Evolutionary conservation across 2,113 vertebrate species (phyloP).

Genomic region (Ovis canadensis): DNA sequence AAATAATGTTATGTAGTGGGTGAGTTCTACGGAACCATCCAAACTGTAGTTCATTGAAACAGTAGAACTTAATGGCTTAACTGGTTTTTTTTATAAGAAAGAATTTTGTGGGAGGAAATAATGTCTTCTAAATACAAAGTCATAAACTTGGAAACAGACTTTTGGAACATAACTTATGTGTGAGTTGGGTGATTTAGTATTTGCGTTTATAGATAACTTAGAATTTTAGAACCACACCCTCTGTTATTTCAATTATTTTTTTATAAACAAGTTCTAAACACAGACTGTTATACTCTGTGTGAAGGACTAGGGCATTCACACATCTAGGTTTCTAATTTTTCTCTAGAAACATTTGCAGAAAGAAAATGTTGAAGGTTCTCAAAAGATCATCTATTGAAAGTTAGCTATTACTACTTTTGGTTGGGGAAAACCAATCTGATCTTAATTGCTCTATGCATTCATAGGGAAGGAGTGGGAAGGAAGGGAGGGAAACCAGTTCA

Average conservation of each 20-base stretch:
- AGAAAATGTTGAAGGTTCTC: neutral
- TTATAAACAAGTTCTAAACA: neutral
- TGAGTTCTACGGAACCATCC: conserved; percentile 5
- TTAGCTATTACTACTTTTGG: neutral
- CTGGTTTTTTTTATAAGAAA: conserved; percentile 25
- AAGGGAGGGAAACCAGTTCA: neutral
- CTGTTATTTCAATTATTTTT: conserved; percentile 15
- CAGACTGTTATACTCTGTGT: neutral
- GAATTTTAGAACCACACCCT: neutral
- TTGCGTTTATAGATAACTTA: conserved; percentile 3
- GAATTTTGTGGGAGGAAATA: neutral
- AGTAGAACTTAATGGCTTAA: neutral
- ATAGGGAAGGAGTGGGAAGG: neutral
- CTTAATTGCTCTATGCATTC: neutral
- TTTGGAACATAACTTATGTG: conserved; percentile 61
- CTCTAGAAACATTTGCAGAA: neutral
- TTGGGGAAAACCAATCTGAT: neutral
- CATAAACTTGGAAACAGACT: conserved; percentile 50
- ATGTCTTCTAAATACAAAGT: conserved; percentile 62
- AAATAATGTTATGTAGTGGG: neutral
- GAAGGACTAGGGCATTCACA: neutral
- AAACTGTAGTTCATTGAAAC: neutral
- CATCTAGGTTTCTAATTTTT: neutral
- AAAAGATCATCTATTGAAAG: neutral
- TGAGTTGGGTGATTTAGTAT: conserved; percentile 3